Evolutionary conservation across 2,797 vertebrate genomes (phyloP).

Genomic region (Lepilemur septentrionalis): DNA sequence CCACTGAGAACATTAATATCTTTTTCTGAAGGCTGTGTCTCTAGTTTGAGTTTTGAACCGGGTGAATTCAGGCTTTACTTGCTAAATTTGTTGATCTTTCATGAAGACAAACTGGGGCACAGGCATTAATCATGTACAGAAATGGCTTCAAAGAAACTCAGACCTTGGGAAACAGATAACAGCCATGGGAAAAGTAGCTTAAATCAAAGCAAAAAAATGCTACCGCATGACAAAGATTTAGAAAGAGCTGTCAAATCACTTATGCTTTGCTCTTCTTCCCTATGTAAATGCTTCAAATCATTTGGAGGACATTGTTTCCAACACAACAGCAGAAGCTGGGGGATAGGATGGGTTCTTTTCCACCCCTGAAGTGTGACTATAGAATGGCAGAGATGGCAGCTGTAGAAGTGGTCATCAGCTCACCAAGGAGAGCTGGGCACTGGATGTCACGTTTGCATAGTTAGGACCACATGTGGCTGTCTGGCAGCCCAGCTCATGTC

Average conservation of each 20-base stretch:
- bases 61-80: not conserved
- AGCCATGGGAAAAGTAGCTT: not conserved
- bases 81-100: slow-evolving; percentile 7
- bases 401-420: not conserved
- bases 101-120: not conserved
- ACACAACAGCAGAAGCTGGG: fast-evolving
- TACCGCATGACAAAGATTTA: not conserved
- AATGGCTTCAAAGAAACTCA: not conserved
- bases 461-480: too few relatives aligned
- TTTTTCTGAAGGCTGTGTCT: not conserved
- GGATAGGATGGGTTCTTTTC: not conserved
- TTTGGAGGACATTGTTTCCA: not conserved
- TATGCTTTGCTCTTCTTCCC: not conserved
- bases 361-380: not conserved
- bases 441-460: not conserved
- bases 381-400: not conserved
- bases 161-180: not conserved
- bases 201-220: not conserved
- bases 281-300: not conserved
- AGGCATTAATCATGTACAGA: not conserved
- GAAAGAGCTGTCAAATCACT: not conserved
- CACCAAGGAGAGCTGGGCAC: not conserved
- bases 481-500: fast-evolving
- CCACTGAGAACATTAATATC: not conserved
- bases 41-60: not conserved